Evolutionary conservation across 1,140 invertebrate species (phyloP).

Genomic region (Augochlora pura): DNA sequence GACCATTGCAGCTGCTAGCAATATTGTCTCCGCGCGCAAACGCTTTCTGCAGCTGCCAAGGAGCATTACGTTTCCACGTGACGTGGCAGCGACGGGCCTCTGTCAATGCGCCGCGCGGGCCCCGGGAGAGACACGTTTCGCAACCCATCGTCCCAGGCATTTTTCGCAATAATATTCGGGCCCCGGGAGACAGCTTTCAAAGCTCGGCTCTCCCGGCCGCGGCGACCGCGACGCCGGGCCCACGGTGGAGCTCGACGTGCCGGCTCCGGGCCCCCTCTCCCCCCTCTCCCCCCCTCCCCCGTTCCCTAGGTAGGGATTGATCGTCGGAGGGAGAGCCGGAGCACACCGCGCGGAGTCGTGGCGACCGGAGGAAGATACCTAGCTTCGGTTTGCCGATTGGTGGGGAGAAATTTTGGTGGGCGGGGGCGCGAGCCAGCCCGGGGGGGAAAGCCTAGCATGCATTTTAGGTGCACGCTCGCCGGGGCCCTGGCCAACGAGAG

Average conservation of each 20-base stretch:
- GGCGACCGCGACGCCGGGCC: not conserved
- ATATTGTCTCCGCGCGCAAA: not conserved
- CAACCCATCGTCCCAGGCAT: not conserved
- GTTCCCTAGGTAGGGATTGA: conserved; percentile 47
- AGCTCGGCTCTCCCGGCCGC: not conserved
- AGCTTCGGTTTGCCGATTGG: conserved; percentile 65
- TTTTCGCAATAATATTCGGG: not conserved
- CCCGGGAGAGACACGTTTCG: not conserved
- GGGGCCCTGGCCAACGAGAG: conserved; percentile 51
- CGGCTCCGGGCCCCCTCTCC: no score
- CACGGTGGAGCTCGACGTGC: no score
- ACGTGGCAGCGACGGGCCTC: not conserved
- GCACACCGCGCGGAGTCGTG: conserved; percentile 69
- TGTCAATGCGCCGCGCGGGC: not conserved
- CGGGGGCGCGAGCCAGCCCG: conserved; percentile 48
- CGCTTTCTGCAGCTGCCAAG: not conserved
- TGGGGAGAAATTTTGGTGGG: conserved; percentile 60
- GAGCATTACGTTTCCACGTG: not conserved
- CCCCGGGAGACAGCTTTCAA: not conserved
- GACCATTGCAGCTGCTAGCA: not conserved
- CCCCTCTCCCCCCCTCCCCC: no score
- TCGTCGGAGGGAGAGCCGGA: conserved; percentile 45
- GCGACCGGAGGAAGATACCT: conserved; percentile 78
- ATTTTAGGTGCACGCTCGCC: conserved; percentile 74
- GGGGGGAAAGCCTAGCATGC: conserved; percentile 76